These are phyloP conservation scores for Eclectus roratus DNA, from an alignment of 2,113 vertebrate species.

Conservation along the genomic window DNA sequence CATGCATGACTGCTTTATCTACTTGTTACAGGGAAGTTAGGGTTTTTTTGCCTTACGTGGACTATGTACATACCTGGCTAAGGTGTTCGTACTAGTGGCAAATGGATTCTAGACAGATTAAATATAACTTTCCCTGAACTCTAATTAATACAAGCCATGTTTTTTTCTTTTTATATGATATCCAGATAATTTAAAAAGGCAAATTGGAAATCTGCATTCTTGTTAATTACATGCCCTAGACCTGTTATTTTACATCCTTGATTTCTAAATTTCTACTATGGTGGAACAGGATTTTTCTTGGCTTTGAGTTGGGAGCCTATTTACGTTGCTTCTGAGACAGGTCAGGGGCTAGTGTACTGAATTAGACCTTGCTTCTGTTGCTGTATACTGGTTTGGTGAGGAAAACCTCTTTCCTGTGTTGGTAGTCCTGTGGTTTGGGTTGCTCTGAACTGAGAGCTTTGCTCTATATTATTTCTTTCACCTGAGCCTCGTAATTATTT, in stretches of 20 bases:
- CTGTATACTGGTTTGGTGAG: too few relatives aligned
- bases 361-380: neutral
- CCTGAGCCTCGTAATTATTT: neutral
- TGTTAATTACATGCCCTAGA: neutral
- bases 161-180: neutral
- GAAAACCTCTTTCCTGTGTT: neutral
- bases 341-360: neutral
- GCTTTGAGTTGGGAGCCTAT: neutral
- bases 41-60: neutral
- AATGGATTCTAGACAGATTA: neutral
- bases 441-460: neutral
- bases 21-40: neutral
- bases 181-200: neutral
- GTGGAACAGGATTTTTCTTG: neutral
- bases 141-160: neutral
- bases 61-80: neutral
- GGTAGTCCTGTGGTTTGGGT: neutral
- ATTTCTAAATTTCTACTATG: neutral
- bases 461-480: neutral
- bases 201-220: neutral
- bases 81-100: neutral
- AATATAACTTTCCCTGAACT: neutral
- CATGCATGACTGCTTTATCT: rapidly evolving
- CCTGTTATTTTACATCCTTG: neutral
- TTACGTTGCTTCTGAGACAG: neutral